Evolutionary conservation across 2,888 invertebrate species (phyloP), one percentile per base, ranked within the genome.

Genomic region (Nineta flava): DNA sequence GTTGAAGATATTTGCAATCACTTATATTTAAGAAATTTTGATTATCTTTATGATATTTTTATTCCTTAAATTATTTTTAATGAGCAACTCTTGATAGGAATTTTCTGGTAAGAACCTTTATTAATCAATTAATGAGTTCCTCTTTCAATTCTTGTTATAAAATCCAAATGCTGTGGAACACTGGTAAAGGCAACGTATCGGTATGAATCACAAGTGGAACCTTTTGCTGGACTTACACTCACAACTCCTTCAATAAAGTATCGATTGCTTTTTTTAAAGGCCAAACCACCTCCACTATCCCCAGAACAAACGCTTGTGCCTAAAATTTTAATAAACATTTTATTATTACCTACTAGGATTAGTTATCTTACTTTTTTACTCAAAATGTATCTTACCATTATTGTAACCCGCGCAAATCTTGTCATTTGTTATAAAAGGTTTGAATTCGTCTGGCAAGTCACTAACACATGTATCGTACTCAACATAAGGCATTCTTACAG

Each of bases 381-480:
- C 12, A 17, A 10, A 2, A 17, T 1, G 16, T 13, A 42, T 9
- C 4, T 17, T 52, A 21, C 55, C 57, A 35, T 53, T 49, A 2
- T 51, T 45, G 45, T 55, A 57, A 3, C 58, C 55, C 16, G 62
- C 59, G 55, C 65, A 65, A 52, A 65, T 62, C 55, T 65, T 65
- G 54, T 65, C 65, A 19, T 51, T 46, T 0, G 62, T 57, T 4
- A 62, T 47, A 19, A 54, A 52, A 9, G 45, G 53, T 15, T 53
- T 49, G 35, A 53, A 55, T 19, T 47, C 46, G 1, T 43, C 7
- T 7, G 55, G 51, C 9, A 56, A 52, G 46, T 35, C 16, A 1
- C 47, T 46, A 17, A 38, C 45, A 48, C 62, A 62, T 1, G 53
- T 49, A 1, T 52, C 17, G 26, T 54, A 53, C 13, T 54, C 50